Conservation (phyloP, 1,140 invertebrate species). For the Liolophura sinensis region DNA sequence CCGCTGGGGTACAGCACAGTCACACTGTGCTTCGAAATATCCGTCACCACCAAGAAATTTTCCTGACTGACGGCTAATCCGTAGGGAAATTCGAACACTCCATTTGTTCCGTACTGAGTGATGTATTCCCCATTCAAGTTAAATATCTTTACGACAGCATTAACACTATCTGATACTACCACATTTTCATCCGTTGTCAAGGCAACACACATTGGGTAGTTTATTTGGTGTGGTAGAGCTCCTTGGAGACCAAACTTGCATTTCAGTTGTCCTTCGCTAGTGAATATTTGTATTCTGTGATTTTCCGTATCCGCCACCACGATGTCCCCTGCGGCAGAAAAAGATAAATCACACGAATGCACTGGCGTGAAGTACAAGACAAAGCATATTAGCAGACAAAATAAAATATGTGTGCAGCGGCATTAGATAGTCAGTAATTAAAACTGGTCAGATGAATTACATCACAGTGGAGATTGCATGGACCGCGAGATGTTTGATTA, state of each 20-base stretch:
- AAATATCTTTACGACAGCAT: conserved; percentile 50
- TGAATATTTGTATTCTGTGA: conserved; percentile 53
- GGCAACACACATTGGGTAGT: conserved; percentile 48
- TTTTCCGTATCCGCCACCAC: conserved; percentile 54
- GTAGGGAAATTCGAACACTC: conserved; percentile 44
- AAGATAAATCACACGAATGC: neutral
- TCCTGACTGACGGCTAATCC: conserved; percentile 40
- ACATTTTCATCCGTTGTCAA: conserved; percentile 47
- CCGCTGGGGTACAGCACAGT: conserved; percentile 37
- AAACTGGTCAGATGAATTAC: no score
- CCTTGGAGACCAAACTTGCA: conserved; percentile 49
- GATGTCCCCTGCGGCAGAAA: conserved; percentile 40
- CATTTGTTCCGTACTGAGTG: conserved; percentile 19
- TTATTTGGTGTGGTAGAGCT: conserved; percentile 35
- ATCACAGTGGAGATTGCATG: no score
- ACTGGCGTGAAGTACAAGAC: no score
- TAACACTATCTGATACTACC: conserved; percentile 52
- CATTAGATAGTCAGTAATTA: no score
- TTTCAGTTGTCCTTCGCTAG: conserved; percentile 44
- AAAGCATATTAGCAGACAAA: no score
- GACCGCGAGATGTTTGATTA: no score
- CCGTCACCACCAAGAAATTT: conserved; percentile 39
- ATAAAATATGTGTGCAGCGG: no score
- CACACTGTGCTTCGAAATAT: conserved; percentile 49
- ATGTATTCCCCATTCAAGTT: conserved; percentile 25